Evolutionary conservation across 2,113 vertebrate species (phyloP), one percentile per base, ranked within the genome.

Genomic region (Brachypodius melanocephalos): DNA sequence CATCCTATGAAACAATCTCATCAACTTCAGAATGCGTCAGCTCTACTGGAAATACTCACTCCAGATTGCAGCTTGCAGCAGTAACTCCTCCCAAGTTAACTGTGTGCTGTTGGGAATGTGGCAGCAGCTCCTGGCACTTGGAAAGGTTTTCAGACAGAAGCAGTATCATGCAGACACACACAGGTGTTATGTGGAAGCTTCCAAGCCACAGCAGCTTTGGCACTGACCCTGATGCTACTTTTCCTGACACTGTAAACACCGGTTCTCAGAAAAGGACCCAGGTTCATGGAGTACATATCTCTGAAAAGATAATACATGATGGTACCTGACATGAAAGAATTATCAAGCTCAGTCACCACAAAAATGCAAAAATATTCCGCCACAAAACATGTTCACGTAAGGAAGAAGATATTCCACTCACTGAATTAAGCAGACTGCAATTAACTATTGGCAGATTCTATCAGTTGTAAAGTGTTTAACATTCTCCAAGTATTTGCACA

Each of bases 401-500:
- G 11, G 26, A 91, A 87, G 75, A 17, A 68, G 28, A 57, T 48
- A 78, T 84, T 80, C 32, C 18, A 24, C 43, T 86, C 12, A 14
- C 12, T 59, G 57, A 65, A 63, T 80, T 83, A 90, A 82, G 26
- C n/a, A 52, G 38, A 79, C 72, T 67, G 26, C 2, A 69, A 6
- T 12, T 78, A 15, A 71, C 71, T 88, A 71, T 45, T 75, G 15
- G 9, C 79, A 38, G 28, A 57, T 72, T 55, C 45, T 65, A 9
- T 22, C 28, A 45, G 9, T 15, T 54, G 25, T 31, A 10, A 88
- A 52, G 10, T 42, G 8, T 49, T 89, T 75, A 45, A 57, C 5
- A 6, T 59, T 76, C 34, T 49, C 58, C 14, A 57, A 43, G 29
- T 54, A 54, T 6, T 10, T 31, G 40, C 0, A 0, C n/a, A 20